Evolutionary conservation across 1,140 invertebrate species (phyloP), one percentile per base, ranked within the genome.

Genomic region (Cecropterus lyciades): DNA sequence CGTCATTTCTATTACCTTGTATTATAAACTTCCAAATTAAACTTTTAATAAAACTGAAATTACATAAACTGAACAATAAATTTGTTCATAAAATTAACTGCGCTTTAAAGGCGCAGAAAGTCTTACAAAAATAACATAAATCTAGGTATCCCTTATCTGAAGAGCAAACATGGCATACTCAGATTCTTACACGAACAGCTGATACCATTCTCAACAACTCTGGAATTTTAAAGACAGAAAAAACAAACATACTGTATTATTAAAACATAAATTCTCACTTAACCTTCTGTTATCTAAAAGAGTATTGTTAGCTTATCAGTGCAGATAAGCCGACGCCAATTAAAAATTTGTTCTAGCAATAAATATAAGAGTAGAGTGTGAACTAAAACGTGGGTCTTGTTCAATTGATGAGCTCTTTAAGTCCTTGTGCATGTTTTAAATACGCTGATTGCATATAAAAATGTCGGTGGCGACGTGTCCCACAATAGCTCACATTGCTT

Each of bases 211-310:
- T 11, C 55, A 57, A 27, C n/a, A 3, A 17, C 17, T 40, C 43
- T 20, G 60, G 66, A 68, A 70, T 73, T 51, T 59, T 60, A 62
- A 70, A 65, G 66, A 72, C 70, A 75, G 65, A 73, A 71, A 69
- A 82, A 79, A 65, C 70, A 49, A 69, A 66, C 65, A 69, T 48
- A 67, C 40, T 48, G 27, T 53, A 69, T 55, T 77, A 79, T 80
- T 75, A 77, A 80, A 83, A 87, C 85, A 87, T 84, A 85, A 80
- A 80, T 87, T 87, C 77, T 87, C 85, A 87, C 85, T 87, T 85
- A 87, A 72, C 67, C 27, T 71, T 52, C 64, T 37, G 48, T 75
- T 80, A 84, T 87, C 79, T 85, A 49, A 45, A 62, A 66, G 30
- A 51, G 73, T 67, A 78, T 82, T 87, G 83, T 84, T 75, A 70